Evolutionary conservation across 2,888 invertebrate species (phyloP), one percentile per base, ranked within the genome.

Genomic region (Augiades crinisus): DNA sequence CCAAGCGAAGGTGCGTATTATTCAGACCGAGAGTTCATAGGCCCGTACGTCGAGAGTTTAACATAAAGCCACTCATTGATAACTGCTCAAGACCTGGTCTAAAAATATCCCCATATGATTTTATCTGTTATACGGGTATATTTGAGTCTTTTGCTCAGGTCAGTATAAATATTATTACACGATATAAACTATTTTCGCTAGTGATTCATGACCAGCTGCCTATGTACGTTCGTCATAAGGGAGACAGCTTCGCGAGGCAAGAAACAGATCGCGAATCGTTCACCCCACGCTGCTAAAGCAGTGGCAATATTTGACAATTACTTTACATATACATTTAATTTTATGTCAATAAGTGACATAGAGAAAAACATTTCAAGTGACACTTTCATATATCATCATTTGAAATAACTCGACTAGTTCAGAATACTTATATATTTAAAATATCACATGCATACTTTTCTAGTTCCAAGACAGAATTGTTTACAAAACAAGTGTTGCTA

Each of bases 1-100:
- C 71, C 72, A 73, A 76, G 65, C 74, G 70, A 87, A 88, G 88
- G 88, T 87, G 70, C 61, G 83, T 75, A 64, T 57, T n/a, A 34
- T 47, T 33, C 13, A 19, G 17, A 13, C n/a, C 8, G 34, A 34
- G 41, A 47, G 37, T 41, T 41, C 34, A 36, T 7, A 12, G 8
- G 16, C 27, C 49, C 14, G 6, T 13, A 19, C 13, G 16, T 12
- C 22, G 10, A 4, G 22, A 40, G 22, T 21, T 2, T 22, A 24
- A 12, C 22, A 14, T 16, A 14, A 21, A 47, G 22, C 16, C 31
- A 33, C 10, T 17, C 13, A 33, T n/a, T 40, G 33, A 47, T 47
- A 47, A 40, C 47, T 47, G 47, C 38, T 40, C 21, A 38, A 46
- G 30, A 24, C 34, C 21, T 33, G 52, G 45, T 61, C 63, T 60